Evolutionary conservation across 2,113 vertebrate genomes (phyloP), one percentile per base, ranked within the genome.

Genomic region (Phycodurus eques): DNA sequence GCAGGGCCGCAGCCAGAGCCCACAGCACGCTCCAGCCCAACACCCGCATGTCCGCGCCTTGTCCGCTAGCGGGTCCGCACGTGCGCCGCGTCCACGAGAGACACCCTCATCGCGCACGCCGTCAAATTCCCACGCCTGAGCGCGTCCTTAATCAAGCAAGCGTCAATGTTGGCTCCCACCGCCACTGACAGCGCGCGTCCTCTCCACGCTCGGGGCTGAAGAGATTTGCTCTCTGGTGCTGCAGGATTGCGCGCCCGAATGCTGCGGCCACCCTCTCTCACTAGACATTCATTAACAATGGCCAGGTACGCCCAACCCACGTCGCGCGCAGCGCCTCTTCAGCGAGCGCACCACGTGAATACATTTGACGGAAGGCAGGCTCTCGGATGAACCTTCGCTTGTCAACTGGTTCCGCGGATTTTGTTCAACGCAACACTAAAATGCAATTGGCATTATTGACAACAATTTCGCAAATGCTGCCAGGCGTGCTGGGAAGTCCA

Each of bases 1-100:
- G 54, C 67, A 70, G 92, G 11, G 89, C 80, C 83, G 85, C 92
- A 17, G 60, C 76, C 51, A 88, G 70, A 27, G 80, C 82, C 83
- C 90, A 82, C 67, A 93, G 83, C 57, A 89, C n/a, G 68, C 31
- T 42, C 68, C 49, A 56, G 35, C 33, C 68, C 68, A 69, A 46
- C 11, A 57, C 10, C 44, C 43, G 43, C 68, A 69, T 68, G 49
- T 35, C 27, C 14, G 47, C 49, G 46, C 8, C 5, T 46, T 33
- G 20, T 51, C 17, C 47, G 35, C 47, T 47, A 53, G 31, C 20
- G 67, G 19, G 13, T 54, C 49, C 49, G 31, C 49, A 20, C 27
- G 17, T 33, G 67, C 47, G 67, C 67, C 49, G 42, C 19, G 22
- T 66, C n/a, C 64, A n/a, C 64, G 12, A 31, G 13, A 46, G 64